Conservation (phyloP, 1,140 invertebrate genomes). For the Stegodyphus dumicola region DNA sequence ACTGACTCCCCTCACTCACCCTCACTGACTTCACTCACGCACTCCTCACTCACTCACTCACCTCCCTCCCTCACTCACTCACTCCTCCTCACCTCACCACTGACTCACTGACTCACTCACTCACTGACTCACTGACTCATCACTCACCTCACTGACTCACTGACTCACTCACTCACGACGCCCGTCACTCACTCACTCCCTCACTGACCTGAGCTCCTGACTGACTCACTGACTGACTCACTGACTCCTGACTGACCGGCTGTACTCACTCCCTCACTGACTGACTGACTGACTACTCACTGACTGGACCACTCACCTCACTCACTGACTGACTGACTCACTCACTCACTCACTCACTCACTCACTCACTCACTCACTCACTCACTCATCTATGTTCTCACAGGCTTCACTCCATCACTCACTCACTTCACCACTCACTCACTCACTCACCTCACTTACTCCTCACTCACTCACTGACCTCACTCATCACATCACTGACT, state of each 20-base stretch:
- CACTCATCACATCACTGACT: no score
- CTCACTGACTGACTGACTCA: conserved; percentile 27
- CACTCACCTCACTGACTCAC: conserved; percentile 20
- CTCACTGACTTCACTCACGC: no score
- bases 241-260: not conserved
- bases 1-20: no score
- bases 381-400: not conserved
- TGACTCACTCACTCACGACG: conserved; percentile 1
- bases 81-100: not conserved
- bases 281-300: not conserved
- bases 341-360: conserved; percentile 38
- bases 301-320: not conserved
- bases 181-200: conserved; percentile 18
- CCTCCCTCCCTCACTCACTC: not conserved
- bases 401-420: conserved; percentile 18
- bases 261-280: conserved; percentile 4
- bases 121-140: not conserved
- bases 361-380: conserved; percentile 24
- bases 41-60: not conserved
- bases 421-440: no score
- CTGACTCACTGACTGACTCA: conserved; percentile 23
- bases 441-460: conserved; percentile 23
- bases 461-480: conserved; percentile 13
- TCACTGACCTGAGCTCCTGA: not conserved
- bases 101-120: not conserved